A percentile compares a stretch with the other conserved stretches of the same genome.
Conservation (phyloP, 2,113 vertebrate species). For the Paramormyrops kingsleyae region DNA sequence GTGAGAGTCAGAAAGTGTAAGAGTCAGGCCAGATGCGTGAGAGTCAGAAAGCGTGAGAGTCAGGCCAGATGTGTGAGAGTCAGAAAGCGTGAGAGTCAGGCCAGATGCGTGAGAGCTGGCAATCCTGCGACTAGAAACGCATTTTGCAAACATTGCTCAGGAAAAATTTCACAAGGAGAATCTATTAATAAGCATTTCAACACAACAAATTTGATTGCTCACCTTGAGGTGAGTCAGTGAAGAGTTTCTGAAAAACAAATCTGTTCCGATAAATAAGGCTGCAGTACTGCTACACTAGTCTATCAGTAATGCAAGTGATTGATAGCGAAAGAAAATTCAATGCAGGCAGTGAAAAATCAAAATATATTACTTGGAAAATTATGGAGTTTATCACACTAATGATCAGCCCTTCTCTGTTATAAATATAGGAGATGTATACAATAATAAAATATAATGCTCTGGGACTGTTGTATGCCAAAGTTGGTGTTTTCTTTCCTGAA, state of each 20-base stretch:
- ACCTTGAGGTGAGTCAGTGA: not conserved
- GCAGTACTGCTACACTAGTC: not conserved
- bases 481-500: not conserved
- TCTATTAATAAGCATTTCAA: not conserved
- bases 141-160: not conserved
- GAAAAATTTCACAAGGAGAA: not conserved
- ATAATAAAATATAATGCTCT: too few species aligned
- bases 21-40: too few species aligned
- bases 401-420: too few species aligned
- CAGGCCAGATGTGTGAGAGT: not conserved
- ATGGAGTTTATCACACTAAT: too few species aligned
- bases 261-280: not conserved
- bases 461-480: too few species aligned
- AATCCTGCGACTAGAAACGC: not conserved
- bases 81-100: not conserved
- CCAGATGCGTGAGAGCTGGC: not conserved
- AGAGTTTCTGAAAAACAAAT: not conserved
- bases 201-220: not conserved
- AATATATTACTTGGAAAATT: too few species aligned
- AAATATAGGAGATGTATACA: too few species aligned
- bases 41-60: too few species aligned
- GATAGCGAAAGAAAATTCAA: not conserved
- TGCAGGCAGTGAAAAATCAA: too few species aligned
- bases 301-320: not conserved
- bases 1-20: too few species aligned